phyloP scores from a whole-genome alignment of 2,888 invertebrate genomes.

The Phengaris alcon region DNA sequence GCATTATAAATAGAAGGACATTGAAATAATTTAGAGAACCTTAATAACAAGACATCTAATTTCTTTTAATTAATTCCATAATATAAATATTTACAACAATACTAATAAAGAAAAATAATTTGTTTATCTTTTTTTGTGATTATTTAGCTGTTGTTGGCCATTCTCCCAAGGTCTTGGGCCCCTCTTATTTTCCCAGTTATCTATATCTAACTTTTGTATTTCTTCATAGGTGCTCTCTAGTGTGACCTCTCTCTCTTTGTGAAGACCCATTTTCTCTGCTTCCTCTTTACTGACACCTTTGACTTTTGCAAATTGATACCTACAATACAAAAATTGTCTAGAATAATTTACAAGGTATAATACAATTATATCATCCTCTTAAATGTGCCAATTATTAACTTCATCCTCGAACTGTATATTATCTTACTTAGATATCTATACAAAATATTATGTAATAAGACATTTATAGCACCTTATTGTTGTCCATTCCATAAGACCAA shows the following conservation, averaged over 20 bases:
- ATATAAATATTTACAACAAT: constrained; percentile 35
- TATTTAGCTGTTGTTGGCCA: constrained; percentile 38
- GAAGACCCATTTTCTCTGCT: constrained; percentile 83
- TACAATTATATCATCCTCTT: too few species aligned
- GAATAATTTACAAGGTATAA: background rate
- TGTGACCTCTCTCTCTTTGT: constrained; percentile 83
- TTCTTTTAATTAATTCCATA: constrained; percentile 10
- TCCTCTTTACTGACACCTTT: constrained; percentile 81
- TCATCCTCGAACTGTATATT: background rate
- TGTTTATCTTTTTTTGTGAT: constrained; percentile 39
- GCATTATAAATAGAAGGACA: background rate
- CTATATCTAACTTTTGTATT: constrained; percentile 85
- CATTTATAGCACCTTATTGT: constrained; percentile 78
- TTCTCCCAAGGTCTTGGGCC: constrained; percentile 92
- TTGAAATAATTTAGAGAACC: background rate
- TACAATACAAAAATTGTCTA: constrained; percentile 50
- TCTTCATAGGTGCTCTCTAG: constrained; percentile 87
- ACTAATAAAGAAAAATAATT: constrained; percentile 35
- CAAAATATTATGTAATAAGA: background rate
- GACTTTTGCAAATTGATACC: constrained; percentile 81
- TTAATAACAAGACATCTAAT: background rate
- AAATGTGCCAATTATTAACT: background rate
- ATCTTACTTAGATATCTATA: background rate
- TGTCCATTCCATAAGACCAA: constrained; percentile 86
- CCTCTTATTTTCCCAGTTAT: constrained; percentile 91